phyloP scores from a whole-genome alignment of 2,797 vertebrate species.

The Arremon brunneinucha region DNA sequence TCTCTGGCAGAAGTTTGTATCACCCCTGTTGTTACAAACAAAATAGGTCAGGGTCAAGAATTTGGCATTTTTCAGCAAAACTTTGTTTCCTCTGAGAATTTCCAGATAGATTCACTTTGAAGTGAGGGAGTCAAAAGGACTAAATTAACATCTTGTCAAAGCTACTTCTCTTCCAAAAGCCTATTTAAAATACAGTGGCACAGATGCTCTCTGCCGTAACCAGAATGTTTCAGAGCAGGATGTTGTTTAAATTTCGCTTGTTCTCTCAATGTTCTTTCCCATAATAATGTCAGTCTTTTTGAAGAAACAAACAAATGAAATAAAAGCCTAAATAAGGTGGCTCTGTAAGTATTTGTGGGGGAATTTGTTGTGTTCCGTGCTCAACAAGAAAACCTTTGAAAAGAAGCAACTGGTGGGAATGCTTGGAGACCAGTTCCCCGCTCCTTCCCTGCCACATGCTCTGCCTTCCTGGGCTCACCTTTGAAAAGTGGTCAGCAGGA shows the following conservation, averaged over 20 bases:
- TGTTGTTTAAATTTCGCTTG: constrained; percentile 5
- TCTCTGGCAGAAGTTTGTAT: background rate
- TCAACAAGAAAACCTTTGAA: background rate
- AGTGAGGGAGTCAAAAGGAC: background rate
- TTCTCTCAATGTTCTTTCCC: background rate
- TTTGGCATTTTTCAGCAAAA: background rate
- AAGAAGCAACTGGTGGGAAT: background rate
- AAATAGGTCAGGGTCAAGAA: constrained; percentile 14
- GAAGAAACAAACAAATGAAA: constrained; percentile 13
- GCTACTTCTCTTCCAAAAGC: constrained; percentile 4
- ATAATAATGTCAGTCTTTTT: background rate
- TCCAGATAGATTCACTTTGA: background rate
- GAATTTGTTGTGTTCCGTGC: background rate
- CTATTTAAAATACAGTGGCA: constrained; percentile 6
- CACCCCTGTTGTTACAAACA: background rate
- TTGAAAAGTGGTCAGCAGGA: background rate
- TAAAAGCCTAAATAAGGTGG: background rate
- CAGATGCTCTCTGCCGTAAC: constrained; percentile 19
- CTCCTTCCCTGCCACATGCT: background rate
- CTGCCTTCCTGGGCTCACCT: background rate
- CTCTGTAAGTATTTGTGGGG: background rate
- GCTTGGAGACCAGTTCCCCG: background rate
- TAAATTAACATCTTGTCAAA: constrained; percentile 24
- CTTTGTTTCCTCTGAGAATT: constrained; percentile 17
- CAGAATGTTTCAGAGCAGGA: background rate